Evolutionary conservation across 92 coral and sea anemone genomes (phyloP), one percentile per base, ranked within the genome.

Genomic region (Palythoa grandiflora): DNA sequence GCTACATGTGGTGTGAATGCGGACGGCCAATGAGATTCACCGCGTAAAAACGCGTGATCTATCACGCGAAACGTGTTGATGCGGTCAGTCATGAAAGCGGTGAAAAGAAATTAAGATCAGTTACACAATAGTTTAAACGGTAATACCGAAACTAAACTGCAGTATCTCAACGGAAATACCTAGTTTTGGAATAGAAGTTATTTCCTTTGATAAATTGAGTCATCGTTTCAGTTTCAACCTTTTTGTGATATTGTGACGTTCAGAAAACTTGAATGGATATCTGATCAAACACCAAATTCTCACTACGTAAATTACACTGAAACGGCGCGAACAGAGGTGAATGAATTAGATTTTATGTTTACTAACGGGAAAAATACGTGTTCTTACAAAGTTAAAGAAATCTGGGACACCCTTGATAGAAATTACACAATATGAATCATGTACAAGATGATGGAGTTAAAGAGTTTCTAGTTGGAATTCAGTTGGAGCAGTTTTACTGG

Each of bases 401-500:
- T 10, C n/a, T 9, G 47, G 38, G 35, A 9, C 7, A 35, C 8
- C 70, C 48, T 70, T 19, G 63, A 50, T 38, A 74, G 36, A 70
- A 54, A 6, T n/a, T 48, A 4, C 1, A 48, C 13, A 77, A 44
- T 13, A 84, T 89, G 95, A 90, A 87, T 66, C 71, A 51, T 66
- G 65, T 87, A 84, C 96, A 91, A 86, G 96, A 91, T 72, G 95
- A 88, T 48, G 95, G 88, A 53, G 84, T 97, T 20, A 75, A 84
- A 75, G 97, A 87, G 36, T 83, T 97, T 75, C 81, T 97, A 63
- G 87, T 60, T 40, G 93, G 91, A 38, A 91, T 97, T 48, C 98
- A 97, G 73, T 91, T 97, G 17, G 99, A 95, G 16, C 99, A 97
- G 84, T 97, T 92, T 65, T 95, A 95, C 73, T 95, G 94, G 89